phyloP scores from a whole-genome alignment of 2,888 invertebrate species.

The Agrotis ipsilon region DNA sequence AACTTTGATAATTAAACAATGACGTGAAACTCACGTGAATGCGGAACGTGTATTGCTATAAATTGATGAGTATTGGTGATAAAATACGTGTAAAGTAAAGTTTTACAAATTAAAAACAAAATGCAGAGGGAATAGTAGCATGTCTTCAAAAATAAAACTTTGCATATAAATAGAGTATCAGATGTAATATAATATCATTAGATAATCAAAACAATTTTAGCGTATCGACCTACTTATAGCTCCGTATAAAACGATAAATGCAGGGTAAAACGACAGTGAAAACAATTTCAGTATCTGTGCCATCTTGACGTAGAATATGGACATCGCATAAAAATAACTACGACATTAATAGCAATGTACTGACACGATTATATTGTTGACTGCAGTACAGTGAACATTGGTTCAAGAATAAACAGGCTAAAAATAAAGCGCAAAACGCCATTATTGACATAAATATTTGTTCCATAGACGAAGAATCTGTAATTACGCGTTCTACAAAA shows the following conservation, averaged over 20 bases:
- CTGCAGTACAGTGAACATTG: neutral
- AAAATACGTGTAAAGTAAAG: neutral
- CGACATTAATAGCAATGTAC: conserved; percentile 4
- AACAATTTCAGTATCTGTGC: conserved; percentile 18
- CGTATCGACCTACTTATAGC: neutral
- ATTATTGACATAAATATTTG: conserved; percentile 1
- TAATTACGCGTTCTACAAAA: conserved; percentile 9
- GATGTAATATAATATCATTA: conserved; percentile 1
- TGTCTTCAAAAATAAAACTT: neutral
- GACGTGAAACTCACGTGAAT: neutral
- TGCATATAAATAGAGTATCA: neutral
- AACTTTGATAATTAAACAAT: conserved; percentile 1
- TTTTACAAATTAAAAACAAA: neutral
- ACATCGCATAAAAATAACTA: conserved; percentile 22
- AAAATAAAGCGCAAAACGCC: neutral
- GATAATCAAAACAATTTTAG: neutral
- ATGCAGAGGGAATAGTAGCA: neutral
- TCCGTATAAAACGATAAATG: neutral
- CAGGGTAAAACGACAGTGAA: neutral
- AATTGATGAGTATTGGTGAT: neutral
- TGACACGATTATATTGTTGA: neutral
- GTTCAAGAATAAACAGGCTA: neutral
- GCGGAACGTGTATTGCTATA: neutral
- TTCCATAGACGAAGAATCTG: neutral
- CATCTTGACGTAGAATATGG: conserved; percentile 2